A percentile compares a stretch with the other conserved stretches of the same genome.
These are phyloP conservation scores for Chymomyza amoena DNA, from an alignment of 2,888 invertebrate species.

Conservation along the genomic window DNA sequence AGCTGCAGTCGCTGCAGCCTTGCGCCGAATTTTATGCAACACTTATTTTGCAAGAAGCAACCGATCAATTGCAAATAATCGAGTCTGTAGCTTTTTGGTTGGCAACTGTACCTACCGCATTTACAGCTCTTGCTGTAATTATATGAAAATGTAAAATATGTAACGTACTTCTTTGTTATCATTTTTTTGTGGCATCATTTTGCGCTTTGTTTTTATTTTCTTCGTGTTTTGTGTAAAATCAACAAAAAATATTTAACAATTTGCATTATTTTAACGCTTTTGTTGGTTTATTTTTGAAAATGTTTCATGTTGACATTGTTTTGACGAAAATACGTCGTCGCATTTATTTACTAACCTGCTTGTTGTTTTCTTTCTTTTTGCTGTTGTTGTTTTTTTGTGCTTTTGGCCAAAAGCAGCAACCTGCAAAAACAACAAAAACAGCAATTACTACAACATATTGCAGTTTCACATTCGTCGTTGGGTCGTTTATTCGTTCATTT, in stretches of 20 bases:
- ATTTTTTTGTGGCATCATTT: background rate
- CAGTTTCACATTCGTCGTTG: constrained; percentile 27
- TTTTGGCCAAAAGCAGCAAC: constrained; percentile 7
- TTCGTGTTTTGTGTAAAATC: constrained; percentile 4
- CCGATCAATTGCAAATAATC: constrained; percentile 8
- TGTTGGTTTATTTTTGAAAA: constrained; percentile 45
- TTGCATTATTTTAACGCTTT: constrained; percentile 31
- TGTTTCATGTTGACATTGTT: constrained; percentile 62
- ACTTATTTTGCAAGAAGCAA: constrained; percentile 24
- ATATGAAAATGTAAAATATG: constrained; percentile 14
- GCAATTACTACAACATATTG: constrained; percentile 28
- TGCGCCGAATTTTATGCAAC: constrained; percentile 56
- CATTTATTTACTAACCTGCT: constrained; percentile 58
- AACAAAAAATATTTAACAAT: constrained; percentile 22
- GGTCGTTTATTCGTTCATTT: constrained; percentile 16
- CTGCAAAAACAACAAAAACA: constrained; percentile 26
- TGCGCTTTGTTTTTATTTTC: background rate
- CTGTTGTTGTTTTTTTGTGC: too few species aligned
- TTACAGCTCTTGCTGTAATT: background rate
- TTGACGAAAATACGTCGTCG: constrained; percentile 62
- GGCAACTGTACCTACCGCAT: constrained; percentile 35
- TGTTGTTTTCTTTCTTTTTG: constrained; percentile 16
- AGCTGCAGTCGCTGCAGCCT: constrained; percentile 15
- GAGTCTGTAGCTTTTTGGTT: constrained; percentile 1
- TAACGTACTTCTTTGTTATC: constrained; percentile 6